Conservation (phyloP, 2,113 vertebrate genomes). For the Gasterosteus nipponicus region DNA sequence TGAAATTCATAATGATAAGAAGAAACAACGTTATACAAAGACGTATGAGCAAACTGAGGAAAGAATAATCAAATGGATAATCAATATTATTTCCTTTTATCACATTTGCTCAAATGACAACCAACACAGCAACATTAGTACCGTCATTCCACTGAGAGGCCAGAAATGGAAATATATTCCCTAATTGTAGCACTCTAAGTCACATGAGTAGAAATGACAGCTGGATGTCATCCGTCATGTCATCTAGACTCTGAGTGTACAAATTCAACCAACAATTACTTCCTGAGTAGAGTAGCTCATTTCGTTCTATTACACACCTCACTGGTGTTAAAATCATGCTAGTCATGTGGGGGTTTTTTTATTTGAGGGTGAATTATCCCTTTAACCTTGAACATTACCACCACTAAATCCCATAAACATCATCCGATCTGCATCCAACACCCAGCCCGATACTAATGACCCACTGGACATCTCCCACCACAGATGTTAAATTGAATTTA, state of each 20-base stretch:
- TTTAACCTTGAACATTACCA: slow-evolving; percentile 4
- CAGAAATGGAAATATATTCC: not conserved
- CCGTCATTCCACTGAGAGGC: not conserved
- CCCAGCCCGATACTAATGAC: slow-evolving; percentile 14
- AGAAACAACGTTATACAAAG: too few species aligned
- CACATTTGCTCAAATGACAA: too few species aligned
- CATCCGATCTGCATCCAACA: not conserved
- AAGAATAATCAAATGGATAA: not conserved
- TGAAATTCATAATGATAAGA: not conserved
- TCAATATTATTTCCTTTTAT: not conserved
- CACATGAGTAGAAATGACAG: not conserved
- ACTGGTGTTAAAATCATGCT: not conserved
- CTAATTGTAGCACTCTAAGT: too few species aligned
- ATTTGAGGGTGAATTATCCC: not conserved
- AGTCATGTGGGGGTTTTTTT: not conserved
- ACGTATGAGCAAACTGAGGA: too few species aligned
- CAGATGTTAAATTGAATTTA: slow-evolving; percentile 61
- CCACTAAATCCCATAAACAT: not conserved
- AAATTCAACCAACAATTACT: not conserved
- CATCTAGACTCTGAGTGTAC: not conserved
- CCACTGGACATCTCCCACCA: slow-evolving; percentile 36
- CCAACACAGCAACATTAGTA: not conserved
- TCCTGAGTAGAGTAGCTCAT: not conserved
- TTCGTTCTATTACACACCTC: not conserved
- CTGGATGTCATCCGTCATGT: not conserved